Evolutionary conservation across 2,888 invertebrate genomes (phyloP).

Genomic region (Habroteleia sp.): DNA sequence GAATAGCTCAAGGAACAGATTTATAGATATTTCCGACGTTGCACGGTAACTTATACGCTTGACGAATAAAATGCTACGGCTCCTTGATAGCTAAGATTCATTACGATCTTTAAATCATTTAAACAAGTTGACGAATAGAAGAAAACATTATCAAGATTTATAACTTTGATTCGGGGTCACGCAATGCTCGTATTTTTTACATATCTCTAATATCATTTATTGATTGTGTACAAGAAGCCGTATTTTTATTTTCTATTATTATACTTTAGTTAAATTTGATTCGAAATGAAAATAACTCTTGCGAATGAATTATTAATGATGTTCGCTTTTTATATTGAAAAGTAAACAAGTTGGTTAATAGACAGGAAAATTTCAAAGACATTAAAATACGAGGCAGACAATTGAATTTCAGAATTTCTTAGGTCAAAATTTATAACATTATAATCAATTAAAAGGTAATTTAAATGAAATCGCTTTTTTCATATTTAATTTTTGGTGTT

Average conservation of each 20-base stretch:
- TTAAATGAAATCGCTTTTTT: no score
- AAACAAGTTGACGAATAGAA: conserved; percentile 28
- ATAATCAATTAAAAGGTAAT: no score
- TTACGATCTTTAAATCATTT: conserved; percentile 36
- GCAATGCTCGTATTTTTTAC: background rate
- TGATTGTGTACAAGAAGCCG: background rate
- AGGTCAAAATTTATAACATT: no score
- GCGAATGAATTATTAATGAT: background rate
- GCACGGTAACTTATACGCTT: conserved; percentile 30
- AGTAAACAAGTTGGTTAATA: background rate
- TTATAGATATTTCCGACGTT: conserved; percentile 49
- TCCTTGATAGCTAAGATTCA: conserved; percentile 43
- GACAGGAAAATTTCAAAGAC: no score
- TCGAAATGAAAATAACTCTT: background rate
- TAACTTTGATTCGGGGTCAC: conserved; percentile 8
- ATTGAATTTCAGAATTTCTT: no score
- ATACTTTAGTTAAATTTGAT: background rate
- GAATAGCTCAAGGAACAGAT: conserved; percentile 47
- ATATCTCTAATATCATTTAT: background rate
- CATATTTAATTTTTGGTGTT: no score
- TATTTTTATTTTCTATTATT: background rate
- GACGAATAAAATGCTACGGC: conserved; percentile 33
- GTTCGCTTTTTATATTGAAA: background rate
- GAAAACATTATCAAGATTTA: conserved; percentile 31
- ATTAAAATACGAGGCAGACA: no score